phyloP scores from a whole-genome alignment of 2,113 vertebrate species.

The Sander lucioperca region DNA sequence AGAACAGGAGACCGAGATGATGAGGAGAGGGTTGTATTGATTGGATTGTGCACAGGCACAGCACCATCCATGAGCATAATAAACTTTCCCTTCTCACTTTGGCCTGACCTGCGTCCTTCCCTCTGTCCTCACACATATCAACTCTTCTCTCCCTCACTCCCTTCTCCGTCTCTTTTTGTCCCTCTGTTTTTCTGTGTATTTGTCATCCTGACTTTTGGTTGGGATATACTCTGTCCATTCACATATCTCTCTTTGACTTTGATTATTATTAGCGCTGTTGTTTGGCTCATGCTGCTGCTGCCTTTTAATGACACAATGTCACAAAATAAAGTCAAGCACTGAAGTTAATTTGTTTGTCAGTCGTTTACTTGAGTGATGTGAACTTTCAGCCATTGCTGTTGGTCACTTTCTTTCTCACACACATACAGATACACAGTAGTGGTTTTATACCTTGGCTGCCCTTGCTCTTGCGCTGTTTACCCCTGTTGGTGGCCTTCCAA shows the following conservation, averaged over 20 bases:
- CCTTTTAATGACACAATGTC: constrained; percentile 15
- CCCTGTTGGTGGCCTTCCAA: constrained; percentile 51
- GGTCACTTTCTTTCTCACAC: constrained; percentile 8
- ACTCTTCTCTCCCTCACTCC: not conserved
- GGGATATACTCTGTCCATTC: not conserved
- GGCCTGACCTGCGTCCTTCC: constrained; percentile 47
- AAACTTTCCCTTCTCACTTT: constrained; percentile 53
- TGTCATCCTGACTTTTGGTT: constrained; percentile 21
- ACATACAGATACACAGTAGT: not conserved
- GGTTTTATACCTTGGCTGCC: constrained; percentile 38
- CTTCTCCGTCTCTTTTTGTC: constrained; percentile 31
- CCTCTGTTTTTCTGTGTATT: constrained; percentile 1
- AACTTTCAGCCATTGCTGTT: not conserved
- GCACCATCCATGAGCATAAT: constrained; percentile 52
- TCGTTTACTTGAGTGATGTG: no score
- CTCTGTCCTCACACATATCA: constrained; percentile 48
- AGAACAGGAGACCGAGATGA: constrained; percentile 42
- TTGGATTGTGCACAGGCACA: constrained; percentile 52
- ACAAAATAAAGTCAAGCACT: constrained; percentile 53
- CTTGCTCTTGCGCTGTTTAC: constrained; percentile 29
- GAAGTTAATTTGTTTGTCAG: constrained; percentile 41
- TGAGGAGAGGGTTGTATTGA: constrained; percentile 64
- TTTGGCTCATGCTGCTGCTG: constrained; percentile 38
- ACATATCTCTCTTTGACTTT: constrained; percentile 1
- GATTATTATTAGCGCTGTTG: not conserved